These are phyloP conservation scores for Epinotia brunnichana DNA, from an alignment of 2,888 invertebrate species.

Conservation along the genomic window DNA sequence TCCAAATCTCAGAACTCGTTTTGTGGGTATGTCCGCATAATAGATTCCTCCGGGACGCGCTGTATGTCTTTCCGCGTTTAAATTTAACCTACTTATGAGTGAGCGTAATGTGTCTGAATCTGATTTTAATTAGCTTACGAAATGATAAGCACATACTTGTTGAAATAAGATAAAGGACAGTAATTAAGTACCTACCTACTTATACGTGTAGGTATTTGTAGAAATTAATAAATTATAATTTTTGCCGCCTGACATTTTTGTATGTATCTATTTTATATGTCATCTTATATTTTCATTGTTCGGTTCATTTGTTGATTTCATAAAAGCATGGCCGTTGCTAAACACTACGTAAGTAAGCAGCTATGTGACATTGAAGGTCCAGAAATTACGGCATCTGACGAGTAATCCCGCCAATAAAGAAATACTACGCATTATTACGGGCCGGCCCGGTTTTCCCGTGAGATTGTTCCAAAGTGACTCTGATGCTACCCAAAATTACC, in stretches of 20 bases:
- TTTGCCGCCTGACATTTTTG: background rate
- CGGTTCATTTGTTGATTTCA: background rate
- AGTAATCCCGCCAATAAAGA: background rate
- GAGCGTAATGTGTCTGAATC: background rate
- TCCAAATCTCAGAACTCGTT: slow-evolving; percentile 36
- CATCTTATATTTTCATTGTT: background rate
- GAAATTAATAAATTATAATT: background rate
- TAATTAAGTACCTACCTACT: background rate
- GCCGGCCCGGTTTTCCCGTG: background rate
- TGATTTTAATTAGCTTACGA: slow-evolving; percentile 10
- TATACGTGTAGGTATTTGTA: background rate
- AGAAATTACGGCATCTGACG: background rate
- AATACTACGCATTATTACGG: background rate
- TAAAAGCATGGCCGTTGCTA: background rate
- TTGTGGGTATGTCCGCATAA: slow-evolving; percentile 29
- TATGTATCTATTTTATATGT: background rate
- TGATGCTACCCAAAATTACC: background rate
- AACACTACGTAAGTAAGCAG: background rate
- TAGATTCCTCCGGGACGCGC: slow-evolving; percentile 26
- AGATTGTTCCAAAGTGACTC: background rate
- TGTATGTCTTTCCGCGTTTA: slow-evolving; percentile 22
- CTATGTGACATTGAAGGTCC: background rate
- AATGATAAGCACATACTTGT: background rate
- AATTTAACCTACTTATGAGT: slow-evolving; percentile 24
- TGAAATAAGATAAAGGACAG: background rate